Base-by-base conservation (phyloP, 2,113 vertebrate genomes). In the Corvus hawaiiensis region DNA sequence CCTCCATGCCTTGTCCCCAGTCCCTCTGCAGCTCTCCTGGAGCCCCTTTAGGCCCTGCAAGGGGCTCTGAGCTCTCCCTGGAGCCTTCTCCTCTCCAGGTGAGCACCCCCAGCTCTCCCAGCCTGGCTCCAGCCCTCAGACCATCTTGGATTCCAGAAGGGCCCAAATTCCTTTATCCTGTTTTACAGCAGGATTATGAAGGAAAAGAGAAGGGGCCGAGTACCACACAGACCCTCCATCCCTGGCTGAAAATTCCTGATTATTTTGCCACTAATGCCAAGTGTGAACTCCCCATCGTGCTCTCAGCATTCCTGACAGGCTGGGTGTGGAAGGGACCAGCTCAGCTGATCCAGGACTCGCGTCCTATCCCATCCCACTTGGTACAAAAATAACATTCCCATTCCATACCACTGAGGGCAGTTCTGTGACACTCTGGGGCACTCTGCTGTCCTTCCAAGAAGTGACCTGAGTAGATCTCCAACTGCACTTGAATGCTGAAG, bases 401-500 rank as follows among this genome's bases (percentile, higher is more conserved):
- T 27, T 27, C 68, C 64, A 6, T 96, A 98, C 98, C 97, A 11
- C 92, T 75, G 10, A 74, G 22, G 30, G 54, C 24, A n/a, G 97
- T 98, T 59, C 79, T 20, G 22, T 84, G 23, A 35, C 98, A 98
- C 46, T 81, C 9, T 8, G 62, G n/a, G 35, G 30, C 35, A 44
- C 98, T 98, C 1, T 28, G 62, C 11, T 28, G 33, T 27, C 98
- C 97, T 1, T 27, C 9, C 3, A 64, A 8, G 2, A 33, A 7
- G 5, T 1, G 6, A 7, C 13, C 2, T 4, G 6, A 6, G 13
- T 4, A 0, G 0, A 1, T 7, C 0, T 1, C 1, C 56, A 83
- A 7, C 7, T 28, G 18, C 19, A 97, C 94, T 22, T 24, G 49
- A 24, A 97, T 41, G 37, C 77, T 92, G 74, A 98, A 97, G 95